Base-by-base conservation (phyloP, 2,888 invertebrate species). In the Neoscelio sp. region DNA sequence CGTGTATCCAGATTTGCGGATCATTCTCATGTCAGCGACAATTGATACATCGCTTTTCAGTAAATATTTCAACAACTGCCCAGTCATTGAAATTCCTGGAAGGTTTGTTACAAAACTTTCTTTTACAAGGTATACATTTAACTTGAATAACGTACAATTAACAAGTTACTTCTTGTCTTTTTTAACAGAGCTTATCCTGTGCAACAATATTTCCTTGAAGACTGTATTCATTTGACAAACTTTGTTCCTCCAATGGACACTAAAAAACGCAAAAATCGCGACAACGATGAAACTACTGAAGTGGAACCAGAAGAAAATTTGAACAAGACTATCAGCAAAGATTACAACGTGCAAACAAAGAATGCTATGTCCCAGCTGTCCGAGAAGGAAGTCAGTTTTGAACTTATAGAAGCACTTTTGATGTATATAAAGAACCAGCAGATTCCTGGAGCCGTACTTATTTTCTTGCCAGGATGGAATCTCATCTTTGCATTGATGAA, bases 381-480 rank as follows among this genome's bases (percentile, higher is more conserved):
- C 2, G 99, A 99, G 89, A 96, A 96, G 87, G 98, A 99, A 89
- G 92, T 97, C 80, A 96, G 96, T 84, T 98, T 98, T 89, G 98
- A 99, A 88, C 92, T 99, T 4, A 95, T 99, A 78, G 98, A 98
- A 91, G 92, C 95, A 0, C 90, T 99, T 0, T 89, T 96, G 8
- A 85, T 90, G 4, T 93, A 95, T 86, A 95, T 96, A 44, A 92
- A 92, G 67, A 85, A 85, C 0, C 91, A 93, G 81, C 91, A 92
- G 0, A 92, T 94, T 23, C 94, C 95, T 0, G 99, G 99, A 0
- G 97, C 99, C 0, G 94, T 99, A 0, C 92, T 99, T 0, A 92
- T 99, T 1, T 99, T 99, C 90, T 92, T 99, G 0, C 98, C 99
- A 0, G 99, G 99, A 0, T 99, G 99, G 99, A 98, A 98, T 91